phyloP scores from a whole-genome alignment of 2,888 invertebrate species.

The Sthenelais limicola region DNA sequence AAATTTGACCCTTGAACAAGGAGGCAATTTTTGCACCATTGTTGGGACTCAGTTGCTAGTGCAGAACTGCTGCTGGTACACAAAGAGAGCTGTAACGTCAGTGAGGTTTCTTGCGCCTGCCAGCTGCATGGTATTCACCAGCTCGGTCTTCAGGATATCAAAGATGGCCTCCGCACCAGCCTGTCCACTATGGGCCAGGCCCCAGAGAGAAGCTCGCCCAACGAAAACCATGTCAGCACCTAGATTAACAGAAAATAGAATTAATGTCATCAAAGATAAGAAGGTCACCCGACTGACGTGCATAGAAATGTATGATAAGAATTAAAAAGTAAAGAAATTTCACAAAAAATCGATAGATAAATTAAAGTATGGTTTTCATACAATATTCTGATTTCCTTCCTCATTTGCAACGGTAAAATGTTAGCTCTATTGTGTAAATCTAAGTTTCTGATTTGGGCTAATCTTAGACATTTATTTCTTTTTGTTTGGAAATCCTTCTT shows the following conservation, averaged over 20 bases:
- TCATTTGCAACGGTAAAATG: no score
- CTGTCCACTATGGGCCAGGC: conserved; percentile 23
- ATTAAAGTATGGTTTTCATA: no score
- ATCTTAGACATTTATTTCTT: no score
- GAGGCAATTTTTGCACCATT: no score
- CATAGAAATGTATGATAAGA: background rate
- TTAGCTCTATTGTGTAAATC: no score
- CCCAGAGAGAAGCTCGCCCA: conserved; percentile 17
- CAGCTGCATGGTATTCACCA: conserved; percentile 28
- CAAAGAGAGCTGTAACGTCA: background rate
- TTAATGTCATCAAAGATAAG: background rate
- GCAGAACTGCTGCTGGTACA: conserved; percentile 26
- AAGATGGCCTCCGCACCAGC: background rate
- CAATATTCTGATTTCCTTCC: no score
- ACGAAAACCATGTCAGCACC: conserved; percentile 34
- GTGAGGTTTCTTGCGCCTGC: background rate
- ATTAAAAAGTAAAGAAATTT: background rate
- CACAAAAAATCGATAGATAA: background rate
- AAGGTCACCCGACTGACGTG: background rate
- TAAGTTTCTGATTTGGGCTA: no score
- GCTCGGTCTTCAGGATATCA: conserved; percentile 7
- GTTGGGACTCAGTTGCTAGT: no score
- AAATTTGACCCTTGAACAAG: no score
- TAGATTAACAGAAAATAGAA: background rate
- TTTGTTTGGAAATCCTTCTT: no score